Evolutionary conservation across 35 echinoderm and acorn worm genomes (phyloP).

Genomic region (Acanthaster planci): DNA sequence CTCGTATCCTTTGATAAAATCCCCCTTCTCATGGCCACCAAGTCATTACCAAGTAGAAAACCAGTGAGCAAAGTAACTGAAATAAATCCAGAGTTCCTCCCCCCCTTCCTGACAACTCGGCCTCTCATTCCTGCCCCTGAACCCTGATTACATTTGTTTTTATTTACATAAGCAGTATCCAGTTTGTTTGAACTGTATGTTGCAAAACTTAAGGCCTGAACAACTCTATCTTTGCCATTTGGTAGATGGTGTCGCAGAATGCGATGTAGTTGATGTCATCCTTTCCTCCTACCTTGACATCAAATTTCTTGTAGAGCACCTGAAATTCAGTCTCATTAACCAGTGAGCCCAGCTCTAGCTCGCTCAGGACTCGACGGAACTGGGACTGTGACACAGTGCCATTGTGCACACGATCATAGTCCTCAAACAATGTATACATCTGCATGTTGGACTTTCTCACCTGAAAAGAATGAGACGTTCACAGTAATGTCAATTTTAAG

Average conservation of each 20-base stretch:
- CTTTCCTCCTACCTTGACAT: constrained; percentile 86
- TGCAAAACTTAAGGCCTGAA: constrained; percentile 61
- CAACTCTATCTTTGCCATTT: constrained; percentile 90
- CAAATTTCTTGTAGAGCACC: constrained; percentile 90
- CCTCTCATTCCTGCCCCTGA: too few species aligned
- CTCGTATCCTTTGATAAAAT: too few species aligned
- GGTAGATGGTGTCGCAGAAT: constrained; percentile 90
- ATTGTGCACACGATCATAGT: constrained; percentile 94
- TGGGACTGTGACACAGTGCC: constrained; percentile 84
- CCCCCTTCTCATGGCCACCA: too few species aligned
- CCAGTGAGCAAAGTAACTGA: too few species aligned
- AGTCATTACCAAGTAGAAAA: too few species aligned
- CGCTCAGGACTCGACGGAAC: constrained; percentile 89
- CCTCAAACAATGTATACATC: constrained; percentile 93
- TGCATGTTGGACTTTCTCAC: constrained; percentile 80
- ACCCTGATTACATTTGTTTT: too few species aligned
- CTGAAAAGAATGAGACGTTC: constrained; percentile 37
- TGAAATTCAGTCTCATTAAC: constrained; percentile 90
- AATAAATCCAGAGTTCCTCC: too few species aligned
- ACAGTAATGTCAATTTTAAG: too few species aligned
- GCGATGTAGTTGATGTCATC: constrained; percentile 85
- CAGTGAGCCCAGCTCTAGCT: constrained; percentile 81
- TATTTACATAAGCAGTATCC: too few species aligned
- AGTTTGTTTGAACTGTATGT: too few species aligned
- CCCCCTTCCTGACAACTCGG: too few species aligned